Base-by-base conservation (phyloP, 2,797 vertebrate genomes). In the Smutsia gigantea region DNA sequence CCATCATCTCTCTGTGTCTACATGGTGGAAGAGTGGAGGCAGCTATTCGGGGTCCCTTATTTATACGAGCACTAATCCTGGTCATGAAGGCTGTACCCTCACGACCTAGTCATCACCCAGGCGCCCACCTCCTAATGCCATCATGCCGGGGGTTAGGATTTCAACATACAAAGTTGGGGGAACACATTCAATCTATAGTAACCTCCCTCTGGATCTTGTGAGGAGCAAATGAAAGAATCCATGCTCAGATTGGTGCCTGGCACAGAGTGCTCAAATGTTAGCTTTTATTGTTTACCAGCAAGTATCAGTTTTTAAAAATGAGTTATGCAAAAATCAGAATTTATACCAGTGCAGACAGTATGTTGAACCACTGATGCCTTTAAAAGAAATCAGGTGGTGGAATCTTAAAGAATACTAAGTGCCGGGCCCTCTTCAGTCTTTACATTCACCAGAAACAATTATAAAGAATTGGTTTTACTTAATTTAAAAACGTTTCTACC, bases 241-340 rank as follows among this genome's bases (percentile, higher is more conserved):
- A 5, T 63, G 42, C 19, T 90, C 87, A 87, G 37, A 66, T 66
- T 53, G 31, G 74, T 86, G 21, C 37, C 71, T 72, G 55, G 27
- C n/a, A 88, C 3, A 37, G 59, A 71, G 18, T 86, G 59, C 64
- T 96, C 61, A 68, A 53, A 71, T 57, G 6, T 87, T 84, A 94
- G n/a, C 34, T 93, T 53, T 83, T 92, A 39, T 88, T 75, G 77
- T 69, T 96, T 66, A 69, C 75, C 31, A 75, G 12, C 51, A 69
- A 82, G 29, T 29, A 53, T 63, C 39, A 61, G 31, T 12, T 86
- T 95, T 86, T 74, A 90, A 92, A 84, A 63, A 49, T n/a, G 63
- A 95, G 31, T 82, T 91, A 34, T 7, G 13, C 4, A 39, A 74
- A 46, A 77, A 68, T 78, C 49, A 55, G 23, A 77, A 81, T 87